Conservation (phyloP, 2,888 invertebrate species). For the Diplolepis rosae region DNA sequence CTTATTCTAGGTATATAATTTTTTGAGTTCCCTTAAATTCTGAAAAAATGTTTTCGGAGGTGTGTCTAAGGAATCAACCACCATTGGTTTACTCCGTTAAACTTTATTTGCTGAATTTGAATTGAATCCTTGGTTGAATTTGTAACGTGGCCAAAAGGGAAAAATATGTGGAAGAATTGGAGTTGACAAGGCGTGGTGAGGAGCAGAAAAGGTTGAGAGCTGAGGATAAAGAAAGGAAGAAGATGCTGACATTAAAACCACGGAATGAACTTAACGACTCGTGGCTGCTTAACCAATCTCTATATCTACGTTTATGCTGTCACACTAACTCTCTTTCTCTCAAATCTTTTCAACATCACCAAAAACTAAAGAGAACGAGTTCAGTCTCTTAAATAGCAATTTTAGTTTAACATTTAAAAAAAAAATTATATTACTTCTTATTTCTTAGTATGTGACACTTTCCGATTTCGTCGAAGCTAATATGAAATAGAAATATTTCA, state of each 20-base stretch:
- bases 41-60: neutral
- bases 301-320: conserved; percentile 4
- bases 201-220: conserved; percentile 31
- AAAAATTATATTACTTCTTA: too few species aligned
- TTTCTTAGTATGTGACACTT: too few species aligned
- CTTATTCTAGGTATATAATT: neutral
- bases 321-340: conserved; percentile 4
- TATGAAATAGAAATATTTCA: too few species aligned
- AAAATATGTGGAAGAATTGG: conserved; percentile 54
- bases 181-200: conserved; percentile 51
- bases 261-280: conserved; percentile 67
- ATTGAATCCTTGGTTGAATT: conserved; percentile 41
- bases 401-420: too few species aligned
- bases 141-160: conserved; percentile 51
- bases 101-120: neutral
- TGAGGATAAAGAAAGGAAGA: conserved; percentile 31
- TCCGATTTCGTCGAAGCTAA: too few species aligned
- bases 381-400: conserved; percentile 3
- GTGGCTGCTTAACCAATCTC: conserved; percentile 49
- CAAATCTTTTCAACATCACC: conserved; percentile 14
- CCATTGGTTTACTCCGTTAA: conserved; percentile 4
- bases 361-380: conserved; percentile 18
- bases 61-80: neutral
- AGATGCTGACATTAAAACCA: conserved; percentile 64
- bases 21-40: neutral